Evolutionary conservation across 2,113 vertebrate genomes (phyloP).

Genomic region (Rafetus swinhoei): DNA sequence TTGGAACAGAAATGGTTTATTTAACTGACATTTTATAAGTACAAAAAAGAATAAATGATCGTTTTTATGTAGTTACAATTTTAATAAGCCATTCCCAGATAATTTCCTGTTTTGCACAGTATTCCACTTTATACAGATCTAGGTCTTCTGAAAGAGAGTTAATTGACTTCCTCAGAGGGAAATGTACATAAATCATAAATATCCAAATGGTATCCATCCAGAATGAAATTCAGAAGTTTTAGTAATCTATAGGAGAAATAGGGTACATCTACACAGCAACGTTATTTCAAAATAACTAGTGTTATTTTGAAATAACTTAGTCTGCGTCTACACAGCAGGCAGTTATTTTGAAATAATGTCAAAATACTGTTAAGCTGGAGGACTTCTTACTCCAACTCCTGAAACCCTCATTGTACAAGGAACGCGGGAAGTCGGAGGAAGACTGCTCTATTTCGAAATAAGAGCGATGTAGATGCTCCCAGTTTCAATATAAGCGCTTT

Average conservation of each 20-base stretch:
- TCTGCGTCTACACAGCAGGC: too few relatives aligned
- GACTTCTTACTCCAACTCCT: too few relatives aligned
- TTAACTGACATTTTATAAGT: not conserved
- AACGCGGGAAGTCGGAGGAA: too few relatives aligned
- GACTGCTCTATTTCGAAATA: too few relatives aligned
- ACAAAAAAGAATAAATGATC: not conserved
- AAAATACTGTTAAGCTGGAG: too few relatives aligned
- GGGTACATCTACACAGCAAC: too few relatives aligned
- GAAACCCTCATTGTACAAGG: too few relatives aligned
- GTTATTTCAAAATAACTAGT: too few relatives aligned
- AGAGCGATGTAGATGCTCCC: too few relatives aligned
- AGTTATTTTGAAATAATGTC: too few relatives aligned
- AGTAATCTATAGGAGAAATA: conserved; percentile 46
- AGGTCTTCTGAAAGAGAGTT: not conserved
- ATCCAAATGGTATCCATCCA: conserved; percentile 46
- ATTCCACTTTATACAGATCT: not conserved
- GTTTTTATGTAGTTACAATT: not conserved
- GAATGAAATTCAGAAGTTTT: conserved; percentile 64
- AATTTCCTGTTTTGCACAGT: not conserved
- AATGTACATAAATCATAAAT: conserved; percentile 41
- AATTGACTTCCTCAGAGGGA: not conserved
- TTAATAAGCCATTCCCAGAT: not conserved
- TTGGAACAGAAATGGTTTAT: not conserved
- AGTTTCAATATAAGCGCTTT: too few relatives aligned
- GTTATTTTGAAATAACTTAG: too few relatives aligned